A percentile compares a stretch with the other conserved stretches of the same genome.
Evolutionary conservation across 1,140 invertebrate species (phyloP).

Genomic region (Drosophila ercepeae): DNA sequence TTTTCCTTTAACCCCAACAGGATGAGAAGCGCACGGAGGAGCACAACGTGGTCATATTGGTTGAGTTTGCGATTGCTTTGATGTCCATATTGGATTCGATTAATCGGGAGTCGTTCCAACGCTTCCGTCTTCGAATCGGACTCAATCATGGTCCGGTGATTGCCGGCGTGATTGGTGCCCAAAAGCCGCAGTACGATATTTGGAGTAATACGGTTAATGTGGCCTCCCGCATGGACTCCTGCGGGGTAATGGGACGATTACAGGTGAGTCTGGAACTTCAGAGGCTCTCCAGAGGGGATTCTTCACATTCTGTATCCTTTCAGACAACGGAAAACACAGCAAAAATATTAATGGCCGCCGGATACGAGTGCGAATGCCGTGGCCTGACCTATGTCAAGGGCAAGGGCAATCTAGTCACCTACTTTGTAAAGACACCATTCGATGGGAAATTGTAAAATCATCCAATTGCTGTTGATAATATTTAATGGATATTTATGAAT

Average conservation of each 20-base stretch:
- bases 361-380: slow-evolving; percentile 93
- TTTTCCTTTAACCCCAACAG: slow-evolving; percentile 83
- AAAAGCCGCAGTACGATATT: slow-evolving; percentile 99
- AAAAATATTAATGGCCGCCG: slow-evolving; percentile 92
- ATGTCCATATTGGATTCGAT: slow-evolving; percentile 97
- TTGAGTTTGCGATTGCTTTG: slow-evolving; percentile 96
- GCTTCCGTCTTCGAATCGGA: slow-evolving; percentile 96
- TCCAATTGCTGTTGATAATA: slow-evolving; percentile 56
- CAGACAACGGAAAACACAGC: slow-evolving; percentile 93
- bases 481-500: slow-evolving; percentile 44
- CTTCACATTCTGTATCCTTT: not conserved
- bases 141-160: slow-evolving; percentile 98
- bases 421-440: slow-evolving; percentile 93
- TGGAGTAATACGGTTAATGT: slow-evolving; percentile 99
- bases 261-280: slow-evolving; percentile 89
- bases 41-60: slow-evolving; percentile 94
- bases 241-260: slow-evolving; percentile 93
- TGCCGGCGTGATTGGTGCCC: slow-evolving; percentile 96
- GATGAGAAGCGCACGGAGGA: slow-evolving; percentile 91
- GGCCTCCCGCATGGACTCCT: slow-evolving; percentile 97
- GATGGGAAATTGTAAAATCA: slow-evolving; percentile 85
- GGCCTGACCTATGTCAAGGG: slow-evolving; percentile 97
- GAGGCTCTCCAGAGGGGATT: not conserved
- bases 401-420: slow-evolving; percentile 96
- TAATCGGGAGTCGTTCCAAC: slow-evolving; percentile 98